Conservation (phyloP, 1,140 invertebrate genomes). For the Drosophila auraria region DNA sequence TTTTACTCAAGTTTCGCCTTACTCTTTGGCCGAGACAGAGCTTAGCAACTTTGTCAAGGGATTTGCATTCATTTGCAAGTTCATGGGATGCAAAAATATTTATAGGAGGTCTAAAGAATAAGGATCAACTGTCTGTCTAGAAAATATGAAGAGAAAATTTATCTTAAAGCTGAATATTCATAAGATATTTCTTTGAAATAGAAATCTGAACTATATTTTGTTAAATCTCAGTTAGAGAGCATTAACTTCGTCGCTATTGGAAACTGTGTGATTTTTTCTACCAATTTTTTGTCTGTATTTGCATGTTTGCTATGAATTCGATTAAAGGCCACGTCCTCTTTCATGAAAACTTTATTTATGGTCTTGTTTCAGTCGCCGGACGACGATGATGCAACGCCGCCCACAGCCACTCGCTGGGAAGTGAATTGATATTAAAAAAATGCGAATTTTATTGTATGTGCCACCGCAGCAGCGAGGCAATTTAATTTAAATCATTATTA, state of each 20-base stretch:
- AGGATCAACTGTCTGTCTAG: neutral
- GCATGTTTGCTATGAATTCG: slow-evolving; percentile 45
- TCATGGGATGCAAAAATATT: neutral
- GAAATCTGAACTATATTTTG: neutral
- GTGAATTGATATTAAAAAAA: slow-evolving; percentile 31
- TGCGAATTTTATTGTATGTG: slow-evolving; percentile 7
- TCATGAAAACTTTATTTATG: slow-evolving; percentile 56
- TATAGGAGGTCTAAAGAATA: neutral
- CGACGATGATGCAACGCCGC: slow-evolving; percentile 34
- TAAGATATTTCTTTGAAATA: no score
- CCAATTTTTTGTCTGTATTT: slow-evolving; percentile 32
- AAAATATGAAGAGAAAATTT: neutral
- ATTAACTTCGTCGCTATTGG: neutral
- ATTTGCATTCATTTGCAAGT: slow-evolving; percentile 37
- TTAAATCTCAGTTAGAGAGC: slow-evolving; percentile 5
- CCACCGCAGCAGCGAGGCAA: neutral
- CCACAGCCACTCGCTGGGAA: slow-evolving; percentile 11
- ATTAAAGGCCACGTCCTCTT: slow-evolving; percentile 53
- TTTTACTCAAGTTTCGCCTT: slow-evolving; percentile 31
- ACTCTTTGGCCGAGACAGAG: neutral
- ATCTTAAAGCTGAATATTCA: neutral
- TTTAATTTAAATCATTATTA: slow-evolving; percentile 49
- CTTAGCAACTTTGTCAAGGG: slow-evolving; percentile 1
- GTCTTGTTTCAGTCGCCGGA: slow-evolving; percentile 11
- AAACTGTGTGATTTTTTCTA: neutral